Percentiles rank a stretch among this genome's conserved stretches.
phyloP scores from a whole-genome alignment of 2,113 vertebrate genomes.

The Perca fluviatilis region DNA sequence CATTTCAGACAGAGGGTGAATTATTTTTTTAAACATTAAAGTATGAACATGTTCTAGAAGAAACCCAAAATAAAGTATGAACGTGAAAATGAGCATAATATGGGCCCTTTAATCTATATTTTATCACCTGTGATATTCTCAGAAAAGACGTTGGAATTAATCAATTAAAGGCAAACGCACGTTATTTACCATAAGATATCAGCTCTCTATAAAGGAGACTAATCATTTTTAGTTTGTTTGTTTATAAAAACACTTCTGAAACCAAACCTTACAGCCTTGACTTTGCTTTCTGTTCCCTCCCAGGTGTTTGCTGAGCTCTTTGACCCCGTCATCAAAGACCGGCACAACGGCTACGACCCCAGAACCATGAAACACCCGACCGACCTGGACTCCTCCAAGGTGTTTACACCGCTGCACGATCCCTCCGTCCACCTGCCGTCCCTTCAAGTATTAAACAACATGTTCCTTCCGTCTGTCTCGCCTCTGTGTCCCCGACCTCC shows the following conservation, averaged over 20 bases:
- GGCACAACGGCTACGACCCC: constrained; percentile 95
- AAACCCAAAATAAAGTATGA: no score
- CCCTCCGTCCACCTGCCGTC: background rate
- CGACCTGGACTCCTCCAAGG: constrained; percentile 94
- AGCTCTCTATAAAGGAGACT: background rate
- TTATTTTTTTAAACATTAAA: no score
- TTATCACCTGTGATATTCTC: no score
- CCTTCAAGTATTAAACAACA: background rate
- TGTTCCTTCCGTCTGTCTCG: fast-evolving
- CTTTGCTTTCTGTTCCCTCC: fast-evolving
- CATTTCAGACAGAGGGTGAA: no score
- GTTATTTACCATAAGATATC: no score
- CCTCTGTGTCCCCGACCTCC: background rate
- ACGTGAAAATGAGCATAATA: no score
- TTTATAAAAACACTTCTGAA: background rate
- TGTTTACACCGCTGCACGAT: constrained; percentile 41
- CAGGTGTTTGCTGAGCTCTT: constrained; percentile 95
- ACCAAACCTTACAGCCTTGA: background rate
- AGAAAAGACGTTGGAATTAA: no score
- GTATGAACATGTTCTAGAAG: no score
- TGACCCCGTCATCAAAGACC: constrained; percentile 90
- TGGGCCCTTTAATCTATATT: no score
- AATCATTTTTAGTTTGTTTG: background rate
- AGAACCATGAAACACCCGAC: constrained; percentile 91
- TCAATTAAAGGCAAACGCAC: no score